Evolutionary conservation across 2,113 vertebrate species (phyloP).

Genomic region (Daubentonia madagascariensis): DNA sequence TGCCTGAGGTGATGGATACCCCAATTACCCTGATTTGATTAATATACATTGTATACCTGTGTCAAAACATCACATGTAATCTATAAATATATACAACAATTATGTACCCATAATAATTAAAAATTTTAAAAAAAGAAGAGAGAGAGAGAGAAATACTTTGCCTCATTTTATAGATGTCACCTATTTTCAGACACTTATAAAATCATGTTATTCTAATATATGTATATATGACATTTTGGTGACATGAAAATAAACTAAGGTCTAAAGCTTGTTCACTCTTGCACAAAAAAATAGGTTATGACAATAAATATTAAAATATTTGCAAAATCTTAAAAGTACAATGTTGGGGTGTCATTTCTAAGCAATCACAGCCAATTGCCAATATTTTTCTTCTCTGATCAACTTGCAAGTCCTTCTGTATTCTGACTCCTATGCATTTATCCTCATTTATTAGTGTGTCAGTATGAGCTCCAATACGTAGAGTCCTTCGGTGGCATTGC

Average conservation of each 20-base stretch:
- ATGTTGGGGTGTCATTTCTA: background rate
- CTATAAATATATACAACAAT: too few relatives aligned
- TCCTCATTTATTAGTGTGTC: background rate
- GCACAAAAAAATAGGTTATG: background rate
- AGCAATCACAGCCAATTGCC: background rate
- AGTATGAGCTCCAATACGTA: background rate
- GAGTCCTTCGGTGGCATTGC: background rate
- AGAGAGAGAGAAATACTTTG: background rate
- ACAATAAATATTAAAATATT: background rate
- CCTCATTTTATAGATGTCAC: slow-evolving; percentile 20
- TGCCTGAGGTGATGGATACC: too few relatives aligned
- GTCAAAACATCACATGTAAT: too few relatives aligned
- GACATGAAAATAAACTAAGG: background rate
- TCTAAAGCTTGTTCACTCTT: background rate
- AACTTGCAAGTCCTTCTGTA: background rate
- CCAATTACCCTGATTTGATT: too few relatives aligned
- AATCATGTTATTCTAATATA: background rate
- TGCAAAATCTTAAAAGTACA: background rate
- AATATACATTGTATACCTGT: too few relatives aligned
- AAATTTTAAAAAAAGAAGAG: background rate
- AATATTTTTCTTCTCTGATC: background rate
- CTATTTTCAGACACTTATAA: background rate
- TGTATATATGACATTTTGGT: background rate
- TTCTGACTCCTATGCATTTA: background rate
- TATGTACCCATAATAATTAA: background rate